A percentile compares a stretch with the other conserved stretches of the same genome.
Evolutionary conservation across 2,888 invertebrate genomes (phyloP).

Genomic region (Eilema sororculum): DNA sequence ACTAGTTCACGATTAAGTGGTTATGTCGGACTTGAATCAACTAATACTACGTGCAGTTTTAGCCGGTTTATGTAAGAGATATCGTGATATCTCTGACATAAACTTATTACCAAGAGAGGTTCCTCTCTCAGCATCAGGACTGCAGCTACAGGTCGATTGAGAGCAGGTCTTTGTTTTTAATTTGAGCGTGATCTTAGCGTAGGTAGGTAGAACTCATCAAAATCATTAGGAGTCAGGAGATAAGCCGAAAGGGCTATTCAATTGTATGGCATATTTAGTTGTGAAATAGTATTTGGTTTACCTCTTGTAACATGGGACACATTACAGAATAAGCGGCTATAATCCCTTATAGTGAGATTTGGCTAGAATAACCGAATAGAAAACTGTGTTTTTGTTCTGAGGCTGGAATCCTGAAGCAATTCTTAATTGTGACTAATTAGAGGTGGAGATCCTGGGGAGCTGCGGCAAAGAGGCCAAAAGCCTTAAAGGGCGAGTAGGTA

Average conservation of each 20-base stretch:
- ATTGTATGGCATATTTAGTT: neutral
- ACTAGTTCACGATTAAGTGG: neutral
- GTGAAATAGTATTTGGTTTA: neutral
- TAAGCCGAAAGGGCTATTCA: neutral
- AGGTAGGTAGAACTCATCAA: neutral
- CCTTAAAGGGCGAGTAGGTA: too few species aligned
- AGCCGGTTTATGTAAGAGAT: too few species aligned
- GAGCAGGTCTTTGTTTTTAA: neutral
- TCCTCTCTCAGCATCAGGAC: too few species aligned
- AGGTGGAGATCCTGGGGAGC: too few species aligned
- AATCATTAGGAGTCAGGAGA: neutral
- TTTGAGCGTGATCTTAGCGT: neutral
- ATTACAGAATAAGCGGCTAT: too few species aligned
- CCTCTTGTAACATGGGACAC: too few species aligned
- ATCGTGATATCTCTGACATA: neutral
- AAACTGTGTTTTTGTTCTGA: too few species aligned
- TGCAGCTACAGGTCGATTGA: neutral
- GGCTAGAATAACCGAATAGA: too few species aligned
- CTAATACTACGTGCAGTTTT: too few species aligned
- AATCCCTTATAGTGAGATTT: too few species aligned
- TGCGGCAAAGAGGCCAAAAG: too few species aligned
- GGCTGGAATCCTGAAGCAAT: neutral
- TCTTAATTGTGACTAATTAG: neutral
- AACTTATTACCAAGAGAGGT: too few species aligned
- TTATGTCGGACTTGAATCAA: neutral